These are phyloP conservation scores for Quiscalus mexicanus DNA, from an alignment of 2,113 vertebrate species.

Conservation along the genomic window DNA sequence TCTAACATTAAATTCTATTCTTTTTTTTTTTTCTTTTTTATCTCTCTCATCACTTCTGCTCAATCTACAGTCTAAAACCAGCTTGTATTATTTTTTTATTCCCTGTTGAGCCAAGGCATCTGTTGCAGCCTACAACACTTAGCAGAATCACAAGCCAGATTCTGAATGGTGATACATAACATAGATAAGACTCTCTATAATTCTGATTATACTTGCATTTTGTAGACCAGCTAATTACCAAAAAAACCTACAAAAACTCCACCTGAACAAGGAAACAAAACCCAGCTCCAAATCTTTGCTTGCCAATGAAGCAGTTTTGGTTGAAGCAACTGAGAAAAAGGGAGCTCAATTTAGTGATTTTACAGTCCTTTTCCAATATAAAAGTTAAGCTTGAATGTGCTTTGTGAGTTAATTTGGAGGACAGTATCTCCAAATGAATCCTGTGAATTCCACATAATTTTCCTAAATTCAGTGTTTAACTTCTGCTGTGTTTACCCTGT, in stretches of 20 bases:
- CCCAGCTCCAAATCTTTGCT: not conserved
- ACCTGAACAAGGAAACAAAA: not conserved
- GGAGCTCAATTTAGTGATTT: not conserved
- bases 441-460: not conserved
- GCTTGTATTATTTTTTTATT: constrained; percentile 32
- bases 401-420: not conserved
- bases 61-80: not conserved
- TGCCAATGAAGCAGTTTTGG: not conserved
- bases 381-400: not conserved
- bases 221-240: not conserved
- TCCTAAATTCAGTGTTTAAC: not conserved
- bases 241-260: not conserved
- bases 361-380: not conserved
- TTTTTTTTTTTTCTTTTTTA: not conserved
- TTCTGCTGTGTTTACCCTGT: not conserved
- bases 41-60: not conserved
- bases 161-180: not conserved
- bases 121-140: constrained; percentile 39
- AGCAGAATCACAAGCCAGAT: not conserved
- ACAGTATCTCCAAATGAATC: not conserved
- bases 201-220: not conserved
- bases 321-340: not conserved
- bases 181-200: not conserved
- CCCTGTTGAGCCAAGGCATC: constrained; percentile 42
- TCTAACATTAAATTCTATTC: not conserved